These are phyloP conservation scores for Diplosoma virens DNA, from an alignment of 23 tunicate species.

Conservation along the genomic window DNA sequence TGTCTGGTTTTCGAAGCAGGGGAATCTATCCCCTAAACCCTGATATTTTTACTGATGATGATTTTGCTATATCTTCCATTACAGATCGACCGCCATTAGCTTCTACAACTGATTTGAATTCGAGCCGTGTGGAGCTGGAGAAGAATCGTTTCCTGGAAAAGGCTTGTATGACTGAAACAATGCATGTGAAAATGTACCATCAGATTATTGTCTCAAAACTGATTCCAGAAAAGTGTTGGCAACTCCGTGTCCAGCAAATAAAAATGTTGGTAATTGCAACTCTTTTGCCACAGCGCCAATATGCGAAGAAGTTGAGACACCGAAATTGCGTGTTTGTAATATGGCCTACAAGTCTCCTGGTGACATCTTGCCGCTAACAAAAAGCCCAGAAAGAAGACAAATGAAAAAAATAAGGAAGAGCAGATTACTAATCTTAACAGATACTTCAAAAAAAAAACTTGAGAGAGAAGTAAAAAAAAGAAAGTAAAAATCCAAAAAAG, in stretches of 20 bases:
- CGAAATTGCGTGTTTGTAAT: constrained; percentile 1
- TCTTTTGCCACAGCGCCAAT: constrained; percentile 25
- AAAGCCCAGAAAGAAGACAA: constrained; percentile 1
- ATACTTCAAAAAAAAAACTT: neutral
- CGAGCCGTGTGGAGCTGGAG: neutral
- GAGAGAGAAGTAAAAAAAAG: neutral
- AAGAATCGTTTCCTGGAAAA: constrained; percentile 1
- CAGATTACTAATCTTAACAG: constrained; percentile 13
- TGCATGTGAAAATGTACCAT: constrained; percentile 1
- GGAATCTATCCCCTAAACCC: constrained; percentile 23
- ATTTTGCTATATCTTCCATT: constrained; percentile 10
- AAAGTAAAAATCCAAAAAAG: neutral
- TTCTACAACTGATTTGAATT: neutral
- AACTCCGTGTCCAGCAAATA: constrained; percentile 9
- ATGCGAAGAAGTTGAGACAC: constrained; percentile 8
- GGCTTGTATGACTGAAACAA: constrained; percentile 12
- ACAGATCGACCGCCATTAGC: constrained; percentile 27
- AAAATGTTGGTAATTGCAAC: constrained; percentile 18
- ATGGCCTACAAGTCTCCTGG: constrained; percentile 18
- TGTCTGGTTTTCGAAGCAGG: constrained; percentile 10
- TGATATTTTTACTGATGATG: constrained; percentile 11
- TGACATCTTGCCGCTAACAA: constrained; percentile 21
- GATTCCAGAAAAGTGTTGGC: neutral
- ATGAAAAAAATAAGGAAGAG: neutral
- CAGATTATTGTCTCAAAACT: neutral